Base-by-base conservation (phyloP, 2,888 invertebrate genomes). In the Sinopyrophorus schimmeli region DNA sequence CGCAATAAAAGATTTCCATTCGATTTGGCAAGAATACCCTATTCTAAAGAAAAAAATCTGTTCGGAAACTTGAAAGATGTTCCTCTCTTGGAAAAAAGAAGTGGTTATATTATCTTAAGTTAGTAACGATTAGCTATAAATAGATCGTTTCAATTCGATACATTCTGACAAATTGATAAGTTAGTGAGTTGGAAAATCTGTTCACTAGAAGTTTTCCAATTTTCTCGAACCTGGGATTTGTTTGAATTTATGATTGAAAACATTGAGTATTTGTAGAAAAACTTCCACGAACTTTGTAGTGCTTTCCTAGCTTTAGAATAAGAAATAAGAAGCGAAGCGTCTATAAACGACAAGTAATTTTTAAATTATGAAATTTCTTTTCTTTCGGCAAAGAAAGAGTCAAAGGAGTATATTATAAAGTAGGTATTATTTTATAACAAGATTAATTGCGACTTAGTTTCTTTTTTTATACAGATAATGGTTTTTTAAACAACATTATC, bases 401-500 rank as follows among this genome's bases (percentile, higher is more conserved):
- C 11, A 18, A 12, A 9, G 20, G 18, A 20, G 20, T 20, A 20
- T 20, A 32, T 32, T 20, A 6, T 20, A 18, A 10, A 31, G 18
- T 17, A 5, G 15, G 17, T 16, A 20, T 40, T 30, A 40, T 31
- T 11, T 23, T 21, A 5, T 32, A 31, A 41, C 16, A 26, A 16
- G 32, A 41, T 17, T 41, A 41, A 28, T 21, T 30, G 40, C 23
- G 14, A 24, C 24, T 32, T 17, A 32, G 28, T 30, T 31, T 16
- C 10, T 17, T 32, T 41, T 31, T 30, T 21, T 21, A 21, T 21
- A n/a, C 31, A 15, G 23, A 14, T 32, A 41, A 32, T 41, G 41
- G 41, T 9, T 18, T 41, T 38, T 41, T 41, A 32, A 41, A 41
- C 41, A 23, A 32, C 23, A 32, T 32, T 41, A 41, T 31, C 11